Evolutionary conservation across 2,113 vertebrate genomes (phyloP), one percentile per base, ranked within the genome.

Genomic region (Rhinolophus sinicus): DNA sequence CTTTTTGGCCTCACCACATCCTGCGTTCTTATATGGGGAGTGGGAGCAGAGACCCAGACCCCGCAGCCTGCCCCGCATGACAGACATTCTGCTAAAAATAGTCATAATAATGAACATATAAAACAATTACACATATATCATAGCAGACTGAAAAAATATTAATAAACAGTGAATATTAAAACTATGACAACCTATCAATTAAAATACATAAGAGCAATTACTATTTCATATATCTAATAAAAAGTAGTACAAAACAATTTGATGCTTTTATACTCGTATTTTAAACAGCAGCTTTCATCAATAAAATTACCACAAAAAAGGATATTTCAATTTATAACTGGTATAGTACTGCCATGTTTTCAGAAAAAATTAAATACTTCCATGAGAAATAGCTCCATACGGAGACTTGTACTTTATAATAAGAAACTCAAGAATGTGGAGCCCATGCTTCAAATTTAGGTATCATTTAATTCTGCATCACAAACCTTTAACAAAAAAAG

Each of bases 251-350:
- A 65, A 81, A 14, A 84, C 60, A 67, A 28, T 76, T 38, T 93
- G 26, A 83, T 73, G 19, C 8, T 44, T 58, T 90, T 62, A 92
- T 56, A 62, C 6, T 93, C 13, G 52, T 54, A 85, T 72, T 56
- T 95, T 64, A 60, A 87, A 78, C 75, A 35, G 11, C 8, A 73
- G 21, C 5, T 83, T 94, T 87, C 38, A 58, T 65, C 65, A 70
- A n/a, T 81, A 88, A 93, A 64, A 80, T 52, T 78, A 22, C 33
- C n/a, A 93, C 24, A 93, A 18, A 96, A 90, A 94, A 88, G 40
- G 0, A 33, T 40, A 88, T 35, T 88, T 30, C 19, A 82, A 60
- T 56, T 97, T 93, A 10, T 94, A 95, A 95, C 13, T 47, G n/a
- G 0, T 83, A 52, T 0, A 89, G 18, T 64, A 87, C 8, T 22